Evolutionary conservation across 92 coral and sea anemone species (phyloP), one percentile per base, ranked within the genome.

Genomic region (Siderastrea radians): DNA sequence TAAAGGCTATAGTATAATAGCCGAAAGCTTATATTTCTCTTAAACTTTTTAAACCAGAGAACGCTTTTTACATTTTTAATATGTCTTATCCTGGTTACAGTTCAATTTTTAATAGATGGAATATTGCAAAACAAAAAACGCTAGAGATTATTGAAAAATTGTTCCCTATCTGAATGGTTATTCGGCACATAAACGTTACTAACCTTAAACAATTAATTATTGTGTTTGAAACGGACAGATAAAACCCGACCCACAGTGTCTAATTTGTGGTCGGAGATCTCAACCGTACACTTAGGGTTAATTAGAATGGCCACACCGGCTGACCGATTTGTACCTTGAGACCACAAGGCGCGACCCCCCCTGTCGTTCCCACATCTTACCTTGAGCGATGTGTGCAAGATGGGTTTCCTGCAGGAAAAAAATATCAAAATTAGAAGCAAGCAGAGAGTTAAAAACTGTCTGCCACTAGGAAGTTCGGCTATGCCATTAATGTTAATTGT

Each of bases 161-260:
- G 5, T 49, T 75, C 26, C 19, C 77, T 57, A 1, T 78, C 90
- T 3, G 71, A 12, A 26, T 62, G 63, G 14, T 45, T 49, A 17
- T 86, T 86, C 0, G 91, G 91, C 1, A 75, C 81, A 51, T 87
- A 87, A 55, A 87, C 9, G 19, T 72, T 77, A 8, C 47, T 52
- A 1, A 87, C 3, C 52, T 85, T 70, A 0, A 85, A 26, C 16
- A 4, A 1, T 1, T 48, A 11, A 2, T 16, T 15, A 2, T 65
- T 15, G 19, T 12, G 2, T 72, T 85, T 52, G 38, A 85, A 2
- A n/a, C 26, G 14, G 11, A 51, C 89, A 43, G 44, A 50, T 19
- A 85, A 6, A 14, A 85, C 44, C 14, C 89, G 60, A 38, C 84
- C 84, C 0, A 48, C 60, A 38, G 61, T 7, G 60, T 58, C 57